Percentiles rank a stretch among this genome's conserved stretches.
These are phyloP conservation scores for Tetramorium simillimum DNA, from an alignment of 1,140 invertebrate genomes.

Conservation along the genomic window DNA sequence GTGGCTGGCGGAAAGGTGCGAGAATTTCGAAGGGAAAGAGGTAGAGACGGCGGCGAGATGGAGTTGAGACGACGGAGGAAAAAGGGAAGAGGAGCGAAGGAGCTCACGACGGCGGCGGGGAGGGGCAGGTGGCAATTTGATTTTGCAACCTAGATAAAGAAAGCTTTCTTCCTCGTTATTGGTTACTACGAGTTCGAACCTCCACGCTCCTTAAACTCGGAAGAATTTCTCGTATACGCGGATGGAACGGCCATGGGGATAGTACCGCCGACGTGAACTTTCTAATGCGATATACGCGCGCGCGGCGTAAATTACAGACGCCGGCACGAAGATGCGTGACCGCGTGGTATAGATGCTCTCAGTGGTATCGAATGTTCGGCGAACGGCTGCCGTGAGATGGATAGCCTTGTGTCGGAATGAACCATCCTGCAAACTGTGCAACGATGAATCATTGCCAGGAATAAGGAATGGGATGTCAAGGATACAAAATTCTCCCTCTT, in stretches of 20 bases:
- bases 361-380: constrained; percentile 48
- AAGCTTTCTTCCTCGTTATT: constrained; percentile 74
- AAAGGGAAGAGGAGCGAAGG: neutral
- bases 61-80: neutral
- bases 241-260: constrained; percentile 46
- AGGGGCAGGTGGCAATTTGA: constrained; percentile 66
- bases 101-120: constrained; percentile 16
- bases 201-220: constrained; percentile 45
- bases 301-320: constrained; percentile 46
- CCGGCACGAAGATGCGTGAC: constrained; percentile 31
- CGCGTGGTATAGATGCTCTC: constrained; percentile 40
- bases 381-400: constrained; percentile 38
- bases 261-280: constrained; percentile 56
- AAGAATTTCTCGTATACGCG: constrained; percentile 55
- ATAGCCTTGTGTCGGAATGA: constrained; percentile 48
- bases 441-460: constrained; percentile 26
- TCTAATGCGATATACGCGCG: constrained; percentile 53
- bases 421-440: neutral
- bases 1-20: constrained; percentile 32
- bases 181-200: constrained; percentile 60
- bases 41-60: neutral
- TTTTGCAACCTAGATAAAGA: constrained; percentile 74
- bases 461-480: constrained; percentile 32
- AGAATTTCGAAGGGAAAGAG: constrained; percentile 42
- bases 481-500: neutral